These are phyloP conservation scores for Agapostemon virescens DNA, from an alignment of 2,888 invertebrate species.

Conservation along the genomic window DNA sequence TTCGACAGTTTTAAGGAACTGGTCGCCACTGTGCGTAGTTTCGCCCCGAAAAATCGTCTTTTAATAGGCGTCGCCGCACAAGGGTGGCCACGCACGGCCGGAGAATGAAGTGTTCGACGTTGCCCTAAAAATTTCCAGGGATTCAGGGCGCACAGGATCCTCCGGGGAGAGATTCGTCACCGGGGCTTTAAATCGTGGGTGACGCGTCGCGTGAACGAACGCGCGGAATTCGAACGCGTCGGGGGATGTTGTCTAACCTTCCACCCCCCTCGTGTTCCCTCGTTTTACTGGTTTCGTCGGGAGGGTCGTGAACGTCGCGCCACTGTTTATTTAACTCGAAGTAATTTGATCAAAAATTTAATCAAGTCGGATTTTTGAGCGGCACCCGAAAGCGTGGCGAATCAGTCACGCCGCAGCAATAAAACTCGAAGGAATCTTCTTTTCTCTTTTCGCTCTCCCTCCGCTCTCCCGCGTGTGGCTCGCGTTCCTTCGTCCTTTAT, in stretches of 20 bases:
- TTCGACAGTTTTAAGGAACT: no score
- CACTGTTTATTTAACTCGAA: constrained; percentile 80
- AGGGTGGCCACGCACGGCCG: background rate
- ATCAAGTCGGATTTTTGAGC: constrained; percentile 80
- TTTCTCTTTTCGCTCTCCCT: constrained; percentile 41
- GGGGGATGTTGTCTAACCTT: constrained; percentile 21
- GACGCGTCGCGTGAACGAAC: constrained; percentile 67
- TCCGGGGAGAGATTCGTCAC: constrained; percentile 55
- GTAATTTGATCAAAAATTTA: constrained; percentile 81
- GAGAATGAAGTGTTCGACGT: background rate
- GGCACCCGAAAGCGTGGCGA: constrained; percentile 75
- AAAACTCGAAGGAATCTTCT: constrained; percentile 74
- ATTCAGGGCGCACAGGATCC: background rate
- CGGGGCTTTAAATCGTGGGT: constrained; percentile 50
- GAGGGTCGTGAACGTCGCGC: constrained; percentile 30
- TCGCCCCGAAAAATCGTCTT: background rate
- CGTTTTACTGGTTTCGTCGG: constrained; percentile 32
- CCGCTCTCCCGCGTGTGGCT: background rate
- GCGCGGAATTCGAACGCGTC: constrained; percentile 69
- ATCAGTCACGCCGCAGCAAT: constrained; percentile 75
- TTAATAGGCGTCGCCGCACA: background rate
- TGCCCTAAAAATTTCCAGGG: background rate
- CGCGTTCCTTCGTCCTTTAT: constrained; percentile 49
- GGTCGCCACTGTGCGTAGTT: no score
- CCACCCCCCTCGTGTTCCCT: background rate